These are phyloP conservation scores for Ptychochromis oligacanthus DNA, from an alignment of 2,113 vertebrate genomes.

Conservation along the genomic window DNA sequence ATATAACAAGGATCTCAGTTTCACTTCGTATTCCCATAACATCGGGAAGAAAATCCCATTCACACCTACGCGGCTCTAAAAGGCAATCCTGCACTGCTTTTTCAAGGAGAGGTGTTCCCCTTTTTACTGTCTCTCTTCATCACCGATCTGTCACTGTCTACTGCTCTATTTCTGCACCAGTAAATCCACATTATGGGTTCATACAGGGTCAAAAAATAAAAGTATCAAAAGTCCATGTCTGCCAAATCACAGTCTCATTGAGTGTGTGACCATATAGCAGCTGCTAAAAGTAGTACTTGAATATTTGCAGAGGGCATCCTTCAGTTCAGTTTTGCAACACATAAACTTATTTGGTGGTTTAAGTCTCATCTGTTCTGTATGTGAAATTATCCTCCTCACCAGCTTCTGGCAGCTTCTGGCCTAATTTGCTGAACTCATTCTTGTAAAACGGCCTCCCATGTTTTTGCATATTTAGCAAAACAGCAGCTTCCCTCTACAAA, in stretches of 20 bases:
- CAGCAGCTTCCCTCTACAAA: constrained; percentile 27
- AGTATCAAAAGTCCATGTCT: background rate
- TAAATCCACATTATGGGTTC: background rate
- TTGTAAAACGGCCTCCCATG: constrained; percentile 24
- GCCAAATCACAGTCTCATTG: background rate
- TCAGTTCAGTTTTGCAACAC: background rate
- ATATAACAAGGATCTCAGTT: constrained; percentile 9
- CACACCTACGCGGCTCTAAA: constrained; percentile 35
- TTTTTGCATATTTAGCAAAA: constrained; percentile 46
- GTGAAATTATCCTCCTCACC: background rate
- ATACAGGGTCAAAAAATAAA: background rate
- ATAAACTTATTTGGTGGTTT: background rate
- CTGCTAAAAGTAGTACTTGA: background rate
- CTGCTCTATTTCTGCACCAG: constrained; percentile 27
- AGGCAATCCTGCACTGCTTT: background rate
- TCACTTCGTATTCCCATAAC: constrained; percentile 27
- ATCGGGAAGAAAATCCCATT: constrained; percentile 44
- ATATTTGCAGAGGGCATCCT: background rate
- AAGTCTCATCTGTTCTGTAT: background rate
- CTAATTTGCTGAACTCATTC: constrained; percentile 30
- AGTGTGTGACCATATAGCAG: background rate
- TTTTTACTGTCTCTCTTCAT: constrained; percentile 2
- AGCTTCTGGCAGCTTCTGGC: constrained; percentile 20
- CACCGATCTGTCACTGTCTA: constrained; percentile 30
- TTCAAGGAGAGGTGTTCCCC: constrained; percentile 18